phyloP scores from a whole-genome alignment of 1,140 invertebrate species.

The Diorhabda sublineata region DNA sequence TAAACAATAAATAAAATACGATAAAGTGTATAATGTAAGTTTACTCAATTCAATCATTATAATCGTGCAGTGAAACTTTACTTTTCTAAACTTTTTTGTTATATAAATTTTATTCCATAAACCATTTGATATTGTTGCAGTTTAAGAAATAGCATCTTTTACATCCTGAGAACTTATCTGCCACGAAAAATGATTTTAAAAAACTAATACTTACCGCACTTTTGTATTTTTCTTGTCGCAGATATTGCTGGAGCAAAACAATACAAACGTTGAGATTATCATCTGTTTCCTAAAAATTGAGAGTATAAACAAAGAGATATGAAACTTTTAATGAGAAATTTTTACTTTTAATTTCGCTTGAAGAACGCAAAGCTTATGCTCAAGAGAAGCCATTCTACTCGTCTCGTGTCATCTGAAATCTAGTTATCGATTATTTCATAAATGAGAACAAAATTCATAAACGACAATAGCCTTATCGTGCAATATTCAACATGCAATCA shows the following conservation, averaged over 20 bases:
- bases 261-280: slow-evolving; percentile 35
- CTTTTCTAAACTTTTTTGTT: too few relatives aligned
- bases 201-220: slow-evolving; percentile 9
- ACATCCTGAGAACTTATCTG: too few relatives aligned
- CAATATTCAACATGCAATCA: slow-evolving; percentile 18
- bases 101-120: too few relatives aligned
- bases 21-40: too few relatives aligned
- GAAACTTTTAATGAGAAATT: background rate
- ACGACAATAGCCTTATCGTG: slow-evolving; percentile 25
- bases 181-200: background rate
- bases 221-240: slow-evolving; percentile 28
- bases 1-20: too few relatives aligned
- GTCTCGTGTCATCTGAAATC: slow-evolving; percentile 35
- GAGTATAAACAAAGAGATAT: slow-evolving; percentile 4
- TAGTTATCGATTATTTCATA: slow-evolving; percentile 38
- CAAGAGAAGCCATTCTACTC: slow-evolving; percentile 30
- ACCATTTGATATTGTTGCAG: too few relatives aligned
- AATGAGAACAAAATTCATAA: slow-evolving; percentile 36
- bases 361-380: slow-evolving; percentile 34
- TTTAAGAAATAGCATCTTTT: too few relatives aligned
- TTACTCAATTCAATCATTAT: too few relatives aligned
- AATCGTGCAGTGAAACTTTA: too few relatives aligned
- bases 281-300: slow-evolving; percentile 34
- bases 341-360: slow-evolving; percentile 37
- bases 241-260: slow-evolving; percentile 35